Percentiles rank a stretch among this genome's conserved stretches.
phyloP scores from a whole-genome alignment of 92 coral and sea anemone genomes.

The Porites evermanni region DNA sequence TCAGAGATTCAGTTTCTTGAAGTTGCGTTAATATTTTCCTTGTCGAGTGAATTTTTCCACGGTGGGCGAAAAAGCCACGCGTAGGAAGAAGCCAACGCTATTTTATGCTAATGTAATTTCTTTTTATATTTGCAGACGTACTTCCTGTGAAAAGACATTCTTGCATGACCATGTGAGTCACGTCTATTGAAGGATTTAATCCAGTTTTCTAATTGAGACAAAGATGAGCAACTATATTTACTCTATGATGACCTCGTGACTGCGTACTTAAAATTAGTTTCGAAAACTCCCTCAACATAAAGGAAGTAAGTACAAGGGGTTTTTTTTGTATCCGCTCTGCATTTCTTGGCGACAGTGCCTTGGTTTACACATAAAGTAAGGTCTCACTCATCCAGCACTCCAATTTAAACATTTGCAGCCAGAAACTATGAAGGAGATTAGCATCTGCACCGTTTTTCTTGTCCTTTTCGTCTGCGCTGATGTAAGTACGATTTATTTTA shows the following conservation, averaged over 20 bases:
- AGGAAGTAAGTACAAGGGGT: not conserved
- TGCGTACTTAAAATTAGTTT: not conserved
- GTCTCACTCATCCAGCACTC: not conserved
- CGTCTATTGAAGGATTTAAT: not conserved
- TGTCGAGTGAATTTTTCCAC: not conserved
- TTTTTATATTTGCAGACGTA: too few species aligned
- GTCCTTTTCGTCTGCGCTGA: not conserved
- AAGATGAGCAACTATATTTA: not conserved
- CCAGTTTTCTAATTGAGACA: not conserved
- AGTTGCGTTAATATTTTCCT: not conserved
- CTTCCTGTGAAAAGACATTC: too few species aligned
- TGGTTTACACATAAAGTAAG: not conserved
- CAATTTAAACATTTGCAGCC: not conserved
- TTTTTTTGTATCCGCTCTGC: not conserved
- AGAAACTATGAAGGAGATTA: conserved; percentile 15
- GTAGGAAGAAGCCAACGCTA: too few species aligned
- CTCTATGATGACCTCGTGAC: conserved; percentile 1
- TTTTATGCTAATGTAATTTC: too few species aligned
- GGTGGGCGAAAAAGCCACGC: not conserved
- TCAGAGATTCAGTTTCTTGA: conserved; percentile 37
- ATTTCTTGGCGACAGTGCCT: conserved; percentile 2
- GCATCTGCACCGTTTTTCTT: conserved; percentile 1
- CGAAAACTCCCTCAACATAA: conserved; percentile 39
- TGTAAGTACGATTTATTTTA: conserved; percentile 18
- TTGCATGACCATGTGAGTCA: too few species aligned